phyloP scores from a whole-genome alignment of 2,113 vertebrate species.

The Epinephelus fuscoguttatus region DNA sequence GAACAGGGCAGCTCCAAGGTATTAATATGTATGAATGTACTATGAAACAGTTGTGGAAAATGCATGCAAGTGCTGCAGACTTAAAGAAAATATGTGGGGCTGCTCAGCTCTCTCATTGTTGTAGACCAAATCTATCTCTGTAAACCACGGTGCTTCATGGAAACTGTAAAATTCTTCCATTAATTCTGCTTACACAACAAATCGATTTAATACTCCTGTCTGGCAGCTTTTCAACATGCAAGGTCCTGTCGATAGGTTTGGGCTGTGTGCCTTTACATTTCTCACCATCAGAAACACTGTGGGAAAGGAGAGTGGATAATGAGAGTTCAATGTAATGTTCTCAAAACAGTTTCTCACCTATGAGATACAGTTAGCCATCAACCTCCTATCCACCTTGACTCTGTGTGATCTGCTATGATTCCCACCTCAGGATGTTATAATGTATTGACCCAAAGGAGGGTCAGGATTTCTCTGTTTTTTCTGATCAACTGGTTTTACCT shows the following conservation, averaged over 20 bases:
- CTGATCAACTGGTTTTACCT: neutral
- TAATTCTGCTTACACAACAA: neutral
- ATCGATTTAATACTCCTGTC: constrained; percentile 11
- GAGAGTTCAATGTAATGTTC: constrained; percentile 59
- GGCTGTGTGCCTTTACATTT: constrained; percentile 31
- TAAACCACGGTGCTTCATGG: neutral
- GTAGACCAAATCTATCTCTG: neutral
- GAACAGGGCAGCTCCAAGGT: neutral
- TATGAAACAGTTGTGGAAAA: neutral
- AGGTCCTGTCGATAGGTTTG: constrained; percentile 47
- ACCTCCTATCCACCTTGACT: neutral
- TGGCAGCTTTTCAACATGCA: constrained; percentile 31
- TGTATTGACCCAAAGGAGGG: neutral
- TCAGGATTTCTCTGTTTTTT: neutral
- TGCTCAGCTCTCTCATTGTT: neutral
- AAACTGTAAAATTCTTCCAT: neutral
- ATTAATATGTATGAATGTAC: neutral
- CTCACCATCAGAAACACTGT: constrained; percentile 49
- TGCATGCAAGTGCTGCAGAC: neutral
- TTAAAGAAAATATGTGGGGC: neutral
- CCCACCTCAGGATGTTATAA: neutral
- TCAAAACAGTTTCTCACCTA: constrained; percentile 1
- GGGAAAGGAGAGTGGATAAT: constrained; percentile 48
- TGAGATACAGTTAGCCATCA: neutral
- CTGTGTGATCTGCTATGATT: neutral